Base-by-base conservation (phyloP, 2,113 vertebrate species). In the Clarias gariepinus region DNA sequence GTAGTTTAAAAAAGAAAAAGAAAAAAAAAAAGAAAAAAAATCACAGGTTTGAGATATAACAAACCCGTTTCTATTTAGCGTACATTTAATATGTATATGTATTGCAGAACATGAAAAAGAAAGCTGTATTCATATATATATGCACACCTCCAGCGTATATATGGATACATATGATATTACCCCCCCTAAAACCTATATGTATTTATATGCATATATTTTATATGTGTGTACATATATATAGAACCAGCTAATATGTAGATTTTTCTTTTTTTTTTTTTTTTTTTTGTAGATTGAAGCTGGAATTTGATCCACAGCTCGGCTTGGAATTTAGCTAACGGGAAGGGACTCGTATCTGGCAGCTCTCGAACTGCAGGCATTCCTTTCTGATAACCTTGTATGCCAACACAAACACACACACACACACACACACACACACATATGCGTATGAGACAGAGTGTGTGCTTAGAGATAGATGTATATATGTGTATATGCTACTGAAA, bases 271-370 rank as follows among this genome's bases (percentile, higher is more conserved):
- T 47, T 7, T 47, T 7, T 47, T 7, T 92, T 97, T 95, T 97
- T 94, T 92, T 97, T 97, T 96, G 97, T 98, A 97, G 97, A 96
- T 95, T 98, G 97, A 97, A 98, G 96, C 96, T 92, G 96, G 95
- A 98, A 96, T 96, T 97, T 96, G 95, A 95, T 96, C 95, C 96
- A 96, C 96, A 96, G 96, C 95, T 97, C 96, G 95, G 95, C 95
- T 95, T 95, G 95, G 88, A 36, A 93, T 93, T 93, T 87, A 88
- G 77, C 86, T 92, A 92, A 84, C 85, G 76, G 96, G 94, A 95
- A 90, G 95, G 96, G 94, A 93, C 93, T 95, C 95, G 94, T 95
- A 92, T 93, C 94, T 94, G 96, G 96, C 96, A 97, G 95, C 95
- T 97, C 96, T 94, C 94, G 94, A 96, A 96, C 95, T 94, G 96